Evolutionary conservation across 2,888 invertebrate genomes (phyloP), one percentile per base, ranked within the genome.

Genomic region (Zhuqinia jingwanae): DNA sequence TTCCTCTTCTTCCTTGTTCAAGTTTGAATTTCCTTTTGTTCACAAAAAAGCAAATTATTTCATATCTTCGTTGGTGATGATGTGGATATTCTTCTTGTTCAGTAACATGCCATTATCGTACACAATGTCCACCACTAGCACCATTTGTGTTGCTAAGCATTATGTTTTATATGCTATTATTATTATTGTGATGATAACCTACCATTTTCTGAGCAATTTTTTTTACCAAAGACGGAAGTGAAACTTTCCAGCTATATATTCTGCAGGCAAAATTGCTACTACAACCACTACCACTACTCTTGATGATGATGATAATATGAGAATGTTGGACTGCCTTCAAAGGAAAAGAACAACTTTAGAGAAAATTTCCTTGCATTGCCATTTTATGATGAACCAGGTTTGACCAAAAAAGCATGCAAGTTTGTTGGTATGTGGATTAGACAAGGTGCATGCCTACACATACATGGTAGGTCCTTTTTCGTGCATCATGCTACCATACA

Each of bases 321-420:
- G 15, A 0, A 60, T 68, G 65, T 2, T 45, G 36, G 42, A 68
- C 36, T 42, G 65, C 42, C 45, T 36, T 68, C 42, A 68, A 42
- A 68, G 42, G 25, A 42, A 45, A n/a, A 45, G 13, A 42, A 45
- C 20, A 68, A 45, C 68, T 68, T 11, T 22, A 45, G 47, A 70
- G 70, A 50, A 50, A 70, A 50, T 70, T 8, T 47, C 22, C 22
- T 22, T 47, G 13, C 70, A 45, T 45, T 30, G 65, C 25, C 5
- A 17, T 47, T 13, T 1, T 47, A 15, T 25, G 47, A 70, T 25
- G 70, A 45, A 50, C 70, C 70, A 70, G 70, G 47, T 70, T 36
- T 70, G 70, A 45, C 70, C n/a, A n/a, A n/a, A 70, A 70, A 70
- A 70, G 8, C 70, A 70, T 70, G 70, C 70, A 70, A 70, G 70